These are phyloP conservation scores for Malacosoma neustria DNA, from an alignment of 2,888 invertebrate genomes.

Conservation along the genomic window DNA sequence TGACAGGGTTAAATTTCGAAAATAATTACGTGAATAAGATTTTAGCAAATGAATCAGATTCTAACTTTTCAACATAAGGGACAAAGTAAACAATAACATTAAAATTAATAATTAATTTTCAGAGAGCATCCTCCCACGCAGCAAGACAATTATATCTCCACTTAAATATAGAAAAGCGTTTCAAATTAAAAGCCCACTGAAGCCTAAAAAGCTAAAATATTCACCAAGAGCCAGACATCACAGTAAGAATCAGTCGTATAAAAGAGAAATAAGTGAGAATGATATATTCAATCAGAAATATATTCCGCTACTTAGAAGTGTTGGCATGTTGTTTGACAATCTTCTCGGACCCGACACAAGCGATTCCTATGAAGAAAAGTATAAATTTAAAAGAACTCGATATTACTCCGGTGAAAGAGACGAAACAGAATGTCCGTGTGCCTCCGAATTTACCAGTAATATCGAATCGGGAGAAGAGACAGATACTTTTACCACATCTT, in stretches of 20 bases:
- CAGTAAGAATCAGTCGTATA: slow-evolving; percentile 34
- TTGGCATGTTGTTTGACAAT: slow-evolving; percentile 58
- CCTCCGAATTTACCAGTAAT: slow-evolving; percentile 8
- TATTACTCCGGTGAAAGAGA: slow-evolving; percentile 17
- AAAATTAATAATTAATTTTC: slow-evolving; percentile 13
- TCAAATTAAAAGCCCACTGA: slow-evolving; percentile 42
- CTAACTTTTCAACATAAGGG: too few species aligned
- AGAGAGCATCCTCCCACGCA: slow-evolving; percentile 17
- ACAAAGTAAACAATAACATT: too few species aligned
- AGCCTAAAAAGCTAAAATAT: slow-evolving; percentile 39
- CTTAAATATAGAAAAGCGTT: slow-evolving; percentile 40
- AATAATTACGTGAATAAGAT: too few species aligned
- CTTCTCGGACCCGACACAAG: slow-evolving; percentile 40
- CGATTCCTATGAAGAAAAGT: slow-evolving; percentile 33
- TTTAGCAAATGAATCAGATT: too few species aligned
- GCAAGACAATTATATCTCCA: slow-evolving; percentile 26
- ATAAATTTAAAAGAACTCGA: slow-evolving; percentile 28
- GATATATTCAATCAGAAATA: slow-evolving; percentile 43
- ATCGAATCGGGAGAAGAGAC: slow-evolving; percentile 43
- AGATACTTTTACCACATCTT: slow-evolving; percentile 45
- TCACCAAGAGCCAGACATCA: slow-evolving; percentile 26
- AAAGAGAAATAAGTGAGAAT: slow-evolving; percentile 42
- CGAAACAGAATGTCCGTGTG: slow-evolving; percentile 29
- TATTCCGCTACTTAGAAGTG: slow-evolving; percentile 53
- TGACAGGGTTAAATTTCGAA: too few species aligned